A percentile compares a stretch with the other conserved stretches of the same genome.
phyloP scores from a whole-genome alignment of 2,888 invertebrate species.

The Protonemura montana region DNA sequence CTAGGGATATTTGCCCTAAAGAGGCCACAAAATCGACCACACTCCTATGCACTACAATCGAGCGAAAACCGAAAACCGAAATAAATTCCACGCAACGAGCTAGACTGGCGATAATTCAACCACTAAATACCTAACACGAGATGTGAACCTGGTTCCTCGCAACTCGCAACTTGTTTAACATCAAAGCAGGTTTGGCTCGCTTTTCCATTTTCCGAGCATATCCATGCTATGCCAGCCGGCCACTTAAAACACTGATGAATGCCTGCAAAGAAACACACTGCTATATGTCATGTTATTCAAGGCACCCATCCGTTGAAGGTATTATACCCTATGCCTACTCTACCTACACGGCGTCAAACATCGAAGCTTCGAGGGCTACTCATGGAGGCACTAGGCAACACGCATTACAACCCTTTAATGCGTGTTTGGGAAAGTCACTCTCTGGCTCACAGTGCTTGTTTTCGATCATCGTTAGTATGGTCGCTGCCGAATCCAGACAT shows the following conservation, averaged over 20 bases:
- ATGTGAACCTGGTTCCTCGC: slow-evolving; percentile 20
- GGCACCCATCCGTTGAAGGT: not conserved
- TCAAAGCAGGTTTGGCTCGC: not conserved
- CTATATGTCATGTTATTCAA: not conserved
- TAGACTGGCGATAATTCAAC: slow-evolving; percentile 29
- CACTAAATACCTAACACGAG: slow-evolving; percentile 35
- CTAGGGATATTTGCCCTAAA: slow-evolving; percentile 19
- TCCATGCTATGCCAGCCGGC: not conserved
- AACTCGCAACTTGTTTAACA: not conserved
- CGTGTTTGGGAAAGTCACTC: no score
- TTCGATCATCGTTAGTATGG: not conserved
- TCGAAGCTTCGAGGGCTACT: no score
- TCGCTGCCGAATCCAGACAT: not conserved
- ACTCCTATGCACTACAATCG: slow-evolving; percentile 25
- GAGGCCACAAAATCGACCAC: slow-evolving; percentile 22
- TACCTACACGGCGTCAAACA: no score
- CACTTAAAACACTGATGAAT: not conserved
- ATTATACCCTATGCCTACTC: no score
- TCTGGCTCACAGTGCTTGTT: not conserved
- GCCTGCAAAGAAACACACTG: not conserved
- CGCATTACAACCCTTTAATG: no score
- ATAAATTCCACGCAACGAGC: slow-evolving; percentile 36
- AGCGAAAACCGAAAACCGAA: slow-evolving; percentile 30
- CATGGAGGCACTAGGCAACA: no score
- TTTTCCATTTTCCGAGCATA: not conserved